Conservation (phyloP, 2,888 invertebrate species). For the Endotricha flammealis region DNA sequence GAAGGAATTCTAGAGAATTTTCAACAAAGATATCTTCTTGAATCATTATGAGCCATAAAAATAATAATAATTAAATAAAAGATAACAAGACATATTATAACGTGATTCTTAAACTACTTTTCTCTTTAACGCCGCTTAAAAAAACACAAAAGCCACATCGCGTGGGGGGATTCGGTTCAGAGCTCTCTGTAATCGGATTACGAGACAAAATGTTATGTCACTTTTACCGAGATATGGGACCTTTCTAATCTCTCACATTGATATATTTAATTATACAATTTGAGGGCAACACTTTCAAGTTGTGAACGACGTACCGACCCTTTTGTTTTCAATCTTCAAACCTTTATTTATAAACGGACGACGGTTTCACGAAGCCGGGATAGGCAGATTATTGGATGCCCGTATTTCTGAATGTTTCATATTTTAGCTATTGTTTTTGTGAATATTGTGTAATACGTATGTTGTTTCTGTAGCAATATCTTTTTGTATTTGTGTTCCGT, state of each 20-base stretch:
- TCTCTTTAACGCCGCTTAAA: constrained; percentile 16
- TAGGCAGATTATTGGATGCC: constrained; percentile 2
- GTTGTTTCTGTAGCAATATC: not conserved
- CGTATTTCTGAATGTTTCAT: not conserved
- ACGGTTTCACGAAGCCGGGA: not conserved
- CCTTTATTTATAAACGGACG: constrained; percentile 5
- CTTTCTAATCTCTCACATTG: constrained; percentile 42
- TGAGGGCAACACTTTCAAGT: constrained; percentile 17
- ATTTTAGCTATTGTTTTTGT: not conserved
- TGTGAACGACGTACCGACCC: constrained; percentile 1
- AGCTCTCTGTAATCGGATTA: constrained; percentile 51
- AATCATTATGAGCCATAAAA: too few relatives aligned
- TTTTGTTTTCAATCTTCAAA: constrained; percentile 9
- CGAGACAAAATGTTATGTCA: constrained; percentile 46
- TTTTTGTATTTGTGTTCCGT: not conserved
- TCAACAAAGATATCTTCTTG: too few relatives aligned
- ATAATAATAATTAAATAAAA: too few relatives aligned
- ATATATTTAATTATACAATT: constrained; percentile 29
- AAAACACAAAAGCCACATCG: constrained; percentile 13
- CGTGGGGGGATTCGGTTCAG: constrained; percentile 29
- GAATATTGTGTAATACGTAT: not conserved
- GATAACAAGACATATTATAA: too few relatives aligned
- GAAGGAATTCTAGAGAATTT: too few relatives aligned
- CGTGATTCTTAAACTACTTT: constrained; percentile 16
- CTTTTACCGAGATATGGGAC: constrained; percentile 27